Percentiles rank a stretch among this genome's conserved stretches.
Conservation (phyloP, 1,140 invertebrate species). For the Drosophila ambigua region DNA sequence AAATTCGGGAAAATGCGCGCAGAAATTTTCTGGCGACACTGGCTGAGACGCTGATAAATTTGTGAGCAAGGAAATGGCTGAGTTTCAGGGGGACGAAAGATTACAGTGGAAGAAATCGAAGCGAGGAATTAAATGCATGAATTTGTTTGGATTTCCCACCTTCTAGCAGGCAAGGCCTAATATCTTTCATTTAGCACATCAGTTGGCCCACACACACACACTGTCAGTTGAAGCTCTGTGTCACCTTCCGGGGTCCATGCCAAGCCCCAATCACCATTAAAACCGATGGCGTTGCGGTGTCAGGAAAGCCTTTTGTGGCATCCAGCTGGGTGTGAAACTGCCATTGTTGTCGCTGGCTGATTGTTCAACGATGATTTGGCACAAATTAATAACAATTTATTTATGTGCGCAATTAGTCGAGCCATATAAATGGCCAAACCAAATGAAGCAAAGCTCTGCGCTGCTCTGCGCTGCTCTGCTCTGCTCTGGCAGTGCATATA, state of each 20-base stretch:
- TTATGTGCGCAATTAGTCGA: conserved; percentile 67
- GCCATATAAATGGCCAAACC: conserved; percentile 48
- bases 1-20: neutral
- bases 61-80: neutral
- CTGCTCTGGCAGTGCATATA: neutral
- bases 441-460: conserved; percentile 27
- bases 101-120: no score
- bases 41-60: neutral
- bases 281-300: neutral
- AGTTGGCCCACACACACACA: no score
- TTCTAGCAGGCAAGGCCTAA: no score
- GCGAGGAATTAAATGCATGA: no score
- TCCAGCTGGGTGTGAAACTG: conserved; percentile 24
- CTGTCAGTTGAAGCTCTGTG: no score
- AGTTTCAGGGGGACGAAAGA: no score
- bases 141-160: no score
- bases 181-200: no score
- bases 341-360: conserved; percentile 25
- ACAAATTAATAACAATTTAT: conserved; percentile 78
- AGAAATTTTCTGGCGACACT: conserved; percentile 4
- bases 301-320: neutral
- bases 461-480: neutral
- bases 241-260: no score
- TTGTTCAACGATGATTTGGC: conserved; percentile 54
- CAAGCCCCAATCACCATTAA: no score